Evolutionary conservation across 2,888 invertebrate species (phyloP).

Genomic region (Drosophila mettleri): DNA sequence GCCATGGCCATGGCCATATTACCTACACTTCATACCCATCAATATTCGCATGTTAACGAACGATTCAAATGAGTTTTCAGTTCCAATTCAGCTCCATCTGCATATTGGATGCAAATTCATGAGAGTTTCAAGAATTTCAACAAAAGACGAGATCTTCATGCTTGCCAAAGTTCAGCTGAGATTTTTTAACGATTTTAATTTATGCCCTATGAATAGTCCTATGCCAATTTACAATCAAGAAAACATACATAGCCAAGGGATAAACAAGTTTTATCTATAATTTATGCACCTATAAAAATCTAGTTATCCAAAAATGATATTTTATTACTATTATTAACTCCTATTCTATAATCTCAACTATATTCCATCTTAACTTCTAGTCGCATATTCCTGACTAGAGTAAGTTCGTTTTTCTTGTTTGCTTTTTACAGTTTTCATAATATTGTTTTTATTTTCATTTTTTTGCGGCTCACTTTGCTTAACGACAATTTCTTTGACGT

Average conservation of each 20-base stretch:
- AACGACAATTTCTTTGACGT: slow-evolving; percentile 37
- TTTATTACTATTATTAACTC: not conserved
- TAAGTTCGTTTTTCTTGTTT: not conserved
- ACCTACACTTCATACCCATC: not conserved
- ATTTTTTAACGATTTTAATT: too few relatives aligned
- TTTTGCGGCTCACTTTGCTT: slow-evolving; percentile 33
- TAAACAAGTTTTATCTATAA: not conserved
- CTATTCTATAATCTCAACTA: not conserved
- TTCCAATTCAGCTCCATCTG: not conserved
- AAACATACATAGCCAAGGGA: too few relatives aligned
- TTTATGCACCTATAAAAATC: not conserved
- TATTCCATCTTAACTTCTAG: not conserved
- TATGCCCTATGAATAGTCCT: too few relatives aligned
- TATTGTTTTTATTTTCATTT: slow-evolving; percentile 4
- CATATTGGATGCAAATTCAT: too few relatives aligned
- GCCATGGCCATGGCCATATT: not conserved
- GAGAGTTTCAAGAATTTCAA: too few relatives aligned
- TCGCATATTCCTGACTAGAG: not conserved
- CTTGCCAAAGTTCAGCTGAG: too few relatives aligned
- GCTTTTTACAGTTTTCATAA: not conserved
- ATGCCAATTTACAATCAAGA: too few relatives aligned
- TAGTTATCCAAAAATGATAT: not conserved
- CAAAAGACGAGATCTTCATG: too few relatives aligned
- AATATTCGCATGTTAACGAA: not conserved
- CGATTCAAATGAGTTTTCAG: too few relatives aligned